A percentile compares a stretch with the other conserved stretches of the same genome.
Evolutionary conservation across 2,113 vertebrate species (phyloP).

Genomic region (Coryphaenoides rupestris): DNA sequence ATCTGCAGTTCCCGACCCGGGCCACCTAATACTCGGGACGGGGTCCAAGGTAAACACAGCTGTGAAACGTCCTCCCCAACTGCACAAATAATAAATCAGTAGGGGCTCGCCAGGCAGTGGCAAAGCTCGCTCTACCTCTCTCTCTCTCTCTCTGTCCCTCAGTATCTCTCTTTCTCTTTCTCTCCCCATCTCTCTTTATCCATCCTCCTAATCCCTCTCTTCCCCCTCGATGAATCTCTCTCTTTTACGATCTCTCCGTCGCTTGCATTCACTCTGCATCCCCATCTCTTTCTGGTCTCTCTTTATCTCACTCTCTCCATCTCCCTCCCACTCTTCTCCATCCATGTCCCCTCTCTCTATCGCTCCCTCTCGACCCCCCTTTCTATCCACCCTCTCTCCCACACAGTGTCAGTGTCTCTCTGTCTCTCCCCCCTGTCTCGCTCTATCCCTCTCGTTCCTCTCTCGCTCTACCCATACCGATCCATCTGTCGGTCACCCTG

Average conservation of each 20-base stretch:
- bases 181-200: background rate
- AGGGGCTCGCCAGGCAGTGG: constrained; percentile 41
- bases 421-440: background rate
- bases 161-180: background rate
- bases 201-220: background rate
- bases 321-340: background rate
- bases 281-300: background rate
- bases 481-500: background rate
- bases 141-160: constrained; percentile 41
- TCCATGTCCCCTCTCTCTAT: background rate
- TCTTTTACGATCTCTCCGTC: constrained; percentile 5
- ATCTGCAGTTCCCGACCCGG: constrained; percentile 65
- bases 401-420: background rate
- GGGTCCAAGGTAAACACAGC: constrained; percentile 81
- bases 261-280: background rate
- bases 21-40: constrained; percentile 73
- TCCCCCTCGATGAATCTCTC: background rate
- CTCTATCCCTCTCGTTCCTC: background rate
- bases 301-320: background rate
- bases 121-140: constrained; percentile 52
- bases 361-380: background rate
- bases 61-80: constrained; percentile 73
- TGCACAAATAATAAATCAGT: constrained; percentile 69
- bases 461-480: background rate
- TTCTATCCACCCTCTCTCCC: background rate